Conservation (phyloP, 1,140 invertebrate species). For the Nebria ingens region DNA sequence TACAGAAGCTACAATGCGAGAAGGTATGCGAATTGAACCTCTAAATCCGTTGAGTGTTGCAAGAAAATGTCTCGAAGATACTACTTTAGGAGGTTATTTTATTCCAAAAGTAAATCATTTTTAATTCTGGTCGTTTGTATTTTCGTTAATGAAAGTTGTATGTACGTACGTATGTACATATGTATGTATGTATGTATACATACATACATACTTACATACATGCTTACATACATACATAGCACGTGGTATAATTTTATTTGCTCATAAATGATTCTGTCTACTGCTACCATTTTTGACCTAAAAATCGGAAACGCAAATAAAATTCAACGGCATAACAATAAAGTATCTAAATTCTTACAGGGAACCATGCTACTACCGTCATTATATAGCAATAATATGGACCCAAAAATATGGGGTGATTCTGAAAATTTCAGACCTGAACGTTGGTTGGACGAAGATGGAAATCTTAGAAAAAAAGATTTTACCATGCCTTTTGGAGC, state of each 20-base stretch:
- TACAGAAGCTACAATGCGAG: slow-evolving; percentile 37
- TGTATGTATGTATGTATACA: neutral
- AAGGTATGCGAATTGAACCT: slow-evolving; percentile 37
- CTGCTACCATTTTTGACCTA: too few species aligned
- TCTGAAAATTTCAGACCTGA: slow-evolving; percentile 61
- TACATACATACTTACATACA: neutral
- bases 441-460: slow-evolving; percentile 40
- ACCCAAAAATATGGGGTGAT: slow-evolving; percentile 52
- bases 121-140: too few species aligned
- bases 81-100: slow-evolving; percentile 35
- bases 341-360: neutral
- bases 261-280: too few species aligned
- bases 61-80: slow-evolving; percentile 32
- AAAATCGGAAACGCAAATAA: too few species aligned
- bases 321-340: too few species aligned
- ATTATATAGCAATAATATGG: slow-evolving; percentile 36
- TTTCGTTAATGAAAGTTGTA: too few species aligned
- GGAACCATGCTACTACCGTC: slow-evolving; percentile 33
- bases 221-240: too few species aligned
- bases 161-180: neutral
- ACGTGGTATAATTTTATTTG: too few species aligned
- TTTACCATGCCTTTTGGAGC: slow-evolving; percentile 11
- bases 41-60: slow-evolving; percentile 37
- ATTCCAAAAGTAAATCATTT: slow-evolving; percentile 40
- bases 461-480: slow-evolving; percentile 32